A percentile compares a stretch with the other conserved stretches of the same genome.
phyloP scores from a whole-genome alignment of 2,888 invertebrate genomes.

The Poecilobothrus nobilitatus region DNA sequence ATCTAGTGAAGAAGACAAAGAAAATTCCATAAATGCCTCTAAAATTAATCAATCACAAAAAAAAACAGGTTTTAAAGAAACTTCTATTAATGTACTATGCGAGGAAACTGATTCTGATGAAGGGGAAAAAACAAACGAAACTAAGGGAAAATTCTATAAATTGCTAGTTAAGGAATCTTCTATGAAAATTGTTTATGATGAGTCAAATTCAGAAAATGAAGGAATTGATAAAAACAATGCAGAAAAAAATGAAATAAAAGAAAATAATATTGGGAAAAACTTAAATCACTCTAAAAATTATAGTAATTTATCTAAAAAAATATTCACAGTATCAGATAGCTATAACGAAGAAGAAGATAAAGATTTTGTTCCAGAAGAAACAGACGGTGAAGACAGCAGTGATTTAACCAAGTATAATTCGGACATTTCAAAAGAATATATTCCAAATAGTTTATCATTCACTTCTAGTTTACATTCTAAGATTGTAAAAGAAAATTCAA shows the following conservation, averaged over 20 bases:
- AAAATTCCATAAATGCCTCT: neutral
- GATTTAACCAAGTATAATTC: neutral
- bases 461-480: neutral
- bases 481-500: no score
- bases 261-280: neutral
- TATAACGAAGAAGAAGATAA: neutral
- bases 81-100: neutral
- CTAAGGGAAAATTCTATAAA: no score
- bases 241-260: neutral
- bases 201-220: no score
- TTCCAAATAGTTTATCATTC: neutral
- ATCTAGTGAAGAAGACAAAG: neutral
- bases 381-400: neutral
- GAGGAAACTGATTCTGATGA: neutral
- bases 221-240: no score
- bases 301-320: neutral
- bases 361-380: constrained; percentile 11
- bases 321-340: neutral
- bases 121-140: no score
- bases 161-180: no score
- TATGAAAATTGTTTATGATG: no score
- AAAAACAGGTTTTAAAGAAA: neutral
- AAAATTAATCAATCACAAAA: neutral
- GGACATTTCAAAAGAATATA: neutral
- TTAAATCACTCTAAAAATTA: neutral